Evolutionary conservation across 2,888 invertebrate genomes (phyloP).

Genomic region (Chrysolina oricalcia): DNA sequence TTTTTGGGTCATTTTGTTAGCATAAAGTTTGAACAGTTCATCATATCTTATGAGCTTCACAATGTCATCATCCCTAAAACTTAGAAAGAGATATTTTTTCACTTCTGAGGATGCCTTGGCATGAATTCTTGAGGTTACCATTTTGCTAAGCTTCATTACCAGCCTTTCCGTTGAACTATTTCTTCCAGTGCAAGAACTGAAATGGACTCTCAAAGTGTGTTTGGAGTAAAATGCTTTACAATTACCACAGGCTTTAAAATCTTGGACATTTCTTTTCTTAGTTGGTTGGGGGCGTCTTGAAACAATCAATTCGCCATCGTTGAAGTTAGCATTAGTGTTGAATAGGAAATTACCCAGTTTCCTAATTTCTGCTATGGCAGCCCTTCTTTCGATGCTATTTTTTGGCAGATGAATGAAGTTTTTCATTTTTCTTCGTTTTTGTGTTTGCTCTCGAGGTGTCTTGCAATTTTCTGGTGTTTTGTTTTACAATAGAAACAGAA

Average conservation of each 20-base stretch:
- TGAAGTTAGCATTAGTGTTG: slow-evolving; percentile 22
- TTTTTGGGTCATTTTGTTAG: slow-evolving; percentile 39
- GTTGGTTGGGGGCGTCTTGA: slow-evolving; percentile 7
- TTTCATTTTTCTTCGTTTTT: slow-evolving; percentile 19
- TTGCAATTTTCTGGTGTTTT: slow-evolving; percentile 38
- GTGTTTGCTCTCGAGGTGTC: slow-evolving; percentile 32
- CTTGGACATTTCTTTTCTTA: not conserved
- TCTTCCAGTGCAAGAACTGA: slow-evolving; percentile 2
- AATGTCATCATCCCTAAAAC: slow-evolving; percentile 28
- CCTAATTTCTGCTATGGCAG: slow-evolving; percentile 1
- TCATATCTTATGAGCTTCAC: slow-evolving; percentile 31
- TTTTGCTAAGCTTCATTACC: slow-evolving; percentile 24
- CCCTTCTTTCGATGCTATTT: slow-evolving; percentile 10
- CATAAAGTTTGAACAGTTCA: slow-evolving; percentile 35
- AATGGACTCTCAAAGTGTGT: slow-evolving; percentile 19
- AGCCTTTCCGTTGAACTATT: not conserved
- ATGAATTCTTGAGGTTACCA: slow-evolving; percentile 23
- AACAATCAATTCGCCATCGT: slow-evolving; percentile 37
- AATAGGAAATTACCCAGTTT: slow-evolving; percentile 24
- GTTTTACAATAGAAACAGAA: slow-evolving; percentile 36
- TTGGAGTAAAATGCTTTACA: slow-evolving; percentile 36
- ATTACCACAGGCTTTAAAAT: slow-evolving; percentile 30
- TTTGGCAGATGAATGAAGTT: too few species aligned
- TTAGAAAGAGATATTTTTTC: slow-evolving; percentile 13
- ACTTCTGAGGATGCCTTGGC: slow-evolving; percentile 15